Evolutionary conservation across 2,888 invertebrate species (phyloP), one percentile per base, ranked within the genome.

Genomic region (Andrena flavipes): DNA sequence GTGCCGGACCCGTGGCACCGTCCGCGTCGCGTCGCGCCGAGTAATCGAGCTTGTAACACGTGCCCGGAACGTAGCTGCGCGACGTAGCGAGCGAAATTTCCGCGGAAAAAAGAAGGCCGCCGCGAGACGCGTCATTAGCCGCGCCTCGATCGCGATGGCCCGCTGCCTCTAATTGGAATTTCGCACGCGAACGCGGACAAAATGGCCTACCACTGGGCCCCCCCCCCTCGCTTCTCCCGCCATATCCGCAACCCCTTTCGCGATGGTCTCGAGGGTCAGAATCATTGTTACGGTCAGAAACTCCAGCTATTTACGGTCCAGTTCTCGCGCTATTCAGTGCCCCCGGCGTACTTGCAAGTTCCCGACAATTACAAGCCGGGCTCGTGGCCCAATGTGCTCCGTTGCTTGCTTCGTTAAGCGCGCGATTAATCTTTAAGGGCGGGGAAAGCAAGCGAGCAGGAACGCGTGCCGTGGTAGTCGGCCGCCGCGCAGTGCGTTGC

Each of bases 41-140:
- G 77, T 80, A 76, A 85, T 83, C 77, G 82, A 65, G 42, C 68
- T 64, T 54, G 85, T 77, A 84, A 76, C 84, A 72, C 85, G 84
- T 82, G 85, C 70, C 77, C 56, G 63, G 60, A 51, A 80, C 65
- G 60, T 77, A 42, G 42, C 42, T 48, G 71, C 48, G 62, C 73
- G 67, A 71, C 42, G 80, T 75, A 54, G 23, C 69, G 35, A 54
- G 59, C 16, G 68, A 51, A 60, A 60, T 60, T 70, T 77, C 51
- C 20, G 4, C n/a, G 16, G 42, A 42, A 54, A 51, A 33, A 76
- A 35, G 35, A 48, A 60, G 35, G 42, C 42, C 2, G 42, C 26
- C 49, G 65, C 65, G 65, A 51, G 48, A 29, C 48, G 48, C 65
- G 65, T 65, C 65, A 65, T 69, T 69, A 69, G 62, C 29, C 71